Evolutionary conservation across 2,113 vertebrate species (phyloP), one percentile per base, ranked within the genome.

Genomic region (Turnix velox): DNA sequence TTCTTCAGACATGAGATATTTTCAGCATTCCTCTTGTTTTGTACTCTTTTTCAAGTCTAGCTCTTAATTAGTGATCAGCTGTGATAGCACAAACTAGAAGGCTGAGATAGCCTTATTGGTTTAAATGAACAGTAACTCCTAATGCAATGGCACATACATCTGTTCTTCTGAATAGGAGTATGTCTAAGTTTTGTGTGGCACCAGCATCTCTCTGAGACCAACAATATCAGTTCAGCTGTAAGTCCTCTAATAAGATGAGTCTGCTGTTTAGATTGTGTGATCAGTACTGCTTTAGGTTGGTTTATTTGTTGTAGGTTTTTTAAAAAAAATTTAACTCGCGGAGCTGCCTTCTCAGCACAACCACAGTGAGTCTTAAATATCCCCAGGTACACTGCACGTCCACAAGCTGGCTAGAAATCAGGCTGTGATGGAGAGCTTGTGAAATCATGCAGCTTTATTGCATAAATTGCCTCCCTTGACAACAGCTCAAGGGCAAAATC

Each of bases 371-470:
- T 13, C 30, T 76, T 58, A 25, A 4, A 14, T 14, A 18, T 17
- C 49, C 54, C 28, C 0, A 1, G 54, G 46, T 12, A 28, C 40
- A 3, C 1, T 20, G 31, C 19, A 6, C 10, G 51, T 14, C 16
- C 59, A 46, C 33, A 40, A 9, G 19, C 4, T 37, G 40, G 20
- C 24, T 4, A 6, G 58, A 84, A 87, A 49, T 31, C 25, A 63
- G 73, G 14, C 31, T 1, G 7, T 23, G 2, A 9, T 54, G 30
- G 54, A 14, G 30, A 12, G 65, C 49, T 68, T 67, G 37, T 3
- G 3, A 77, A 33, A 18, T 15, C 24, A 8, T 5, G 35, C 46
- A 43, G 30, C 0, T 0, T 57, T 22, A 28, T 1, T 62, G 33
- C 28, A 20, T 17, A 10, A 10, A 0, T 18, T 62, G 71, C 43